These are phyloP conservation scores for Euspilapteryx auroguttella DNA, from an alignment of 2,888 invertebrate genomes.

Conservation along the genomic window DNA sequence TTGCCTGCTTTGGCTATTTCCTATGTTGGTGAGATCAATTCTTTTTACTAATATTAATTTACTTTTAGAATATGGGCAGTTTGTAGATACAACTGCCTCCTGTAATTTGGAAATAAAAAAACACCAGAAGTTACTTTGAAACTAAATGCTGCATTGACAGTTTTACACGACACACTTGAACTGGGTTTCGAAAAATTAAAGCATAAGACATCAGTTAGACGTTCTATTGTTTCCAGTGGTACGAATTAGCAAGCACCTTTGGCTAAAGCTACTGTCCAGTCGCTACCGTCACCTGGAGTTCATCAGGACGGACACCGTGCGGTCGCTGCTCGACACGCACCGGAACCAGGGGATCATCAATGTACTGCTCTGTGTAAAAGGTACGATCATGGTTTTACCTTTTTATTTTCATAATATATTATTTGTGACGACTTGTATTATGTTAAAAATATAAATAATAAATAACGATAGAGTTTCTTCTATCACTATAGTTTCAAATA, in stretches of 20 bases:
- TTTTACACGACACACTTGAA: too few species aligned
- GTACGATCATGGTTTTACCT: constrained; percentile 16
- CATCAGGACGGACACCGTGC: constrained; percentile 62
- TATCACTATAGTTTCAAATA: too few species aligned
- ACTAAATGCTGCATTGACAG: too few species aligned
- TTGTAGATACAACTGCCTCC: too few species aligned
- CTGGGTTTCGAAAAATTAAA: too few species aligned
- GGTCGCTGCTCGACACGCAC: constrained; percentile 71
- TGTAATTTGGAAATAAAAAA: too few species aligned
- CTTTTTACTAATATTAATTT: constrained; percentile 10
- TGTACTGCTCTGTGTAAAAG: constrained; percentile 67
- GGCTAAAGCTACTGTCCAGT: constrained; percentile 58
- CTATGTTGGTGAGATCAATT: constrained; percentile 22
- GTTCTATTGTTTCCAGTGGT: constrained; percentile 59
- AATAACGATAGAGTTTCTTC: too few species aligned
- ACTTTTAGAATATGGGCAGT: too few species aligned
- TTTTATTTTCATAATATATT: not conserved
- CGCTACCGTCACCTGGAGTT: constrained; percentile 64
- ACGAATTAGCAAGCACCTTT: constrained; percentile 52
- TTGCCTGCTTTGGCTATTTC: constrained; percentile 39
- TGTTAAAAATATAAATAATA: too few species aligned
- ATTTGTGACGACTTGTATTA: not conserved
- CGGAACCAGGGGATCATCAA: constrained; percentile 75
- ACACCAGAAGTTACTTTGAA: too few species aligned
- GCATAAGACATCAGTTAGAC: too few species aligned